Evolutionary conservation across 2,113 vertebrate genomes (phyloP).

Genomic region (Ceuthmochares aereus): DNA sequence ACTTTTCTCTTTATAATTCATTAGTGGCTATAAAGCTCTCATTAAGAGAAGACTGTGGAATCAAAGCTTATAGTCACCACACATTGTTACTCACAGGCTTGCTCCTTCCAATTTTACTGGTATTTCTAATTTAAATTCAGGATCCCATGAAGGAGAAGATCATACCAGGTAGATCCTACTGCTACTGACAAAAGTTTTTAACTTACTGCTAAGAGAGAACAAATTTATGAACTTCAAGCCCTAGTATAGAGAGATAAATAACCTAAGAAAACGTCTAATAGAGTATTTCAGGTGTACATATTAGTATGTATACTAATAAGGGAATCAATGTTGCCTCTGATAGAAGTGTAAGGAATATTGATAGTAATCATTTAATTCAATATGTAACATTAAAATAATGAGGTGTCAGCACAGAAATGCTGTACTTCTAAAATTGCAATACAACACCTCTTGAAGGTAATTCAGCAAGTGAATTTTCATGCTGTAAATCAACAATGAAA

Average conservation of each 20-base stretch:
- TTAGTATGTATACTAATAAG: background rate
- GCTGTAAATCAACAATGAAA: background rate
- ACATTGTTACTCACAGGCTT: background rate
- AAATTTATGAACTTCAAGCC: background rate
- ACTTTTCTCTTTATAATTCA: background rate
- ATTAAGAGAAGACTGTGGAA: background rate
- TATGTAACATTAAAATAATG: background rate
- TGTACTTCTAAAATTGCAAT: background rate
- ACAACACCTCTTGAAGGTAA: background rate
- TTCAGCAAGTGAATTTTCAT: background rate
- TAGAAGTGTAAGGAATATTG: background rate
- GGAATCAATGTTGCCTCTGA: background rate
- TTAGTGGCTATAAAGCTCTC: background rate
- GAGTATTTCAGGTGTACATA: background rate
- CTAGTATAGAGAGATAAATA: background rate
- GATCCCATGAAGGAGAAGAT: background rate
- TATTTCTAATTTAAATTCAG: background rate
- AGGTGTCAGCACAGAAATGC: background rate
- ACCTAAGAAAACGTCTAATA: background rate
- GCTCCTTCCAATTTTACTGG: background rate
- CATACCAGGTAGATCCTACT: background rate
- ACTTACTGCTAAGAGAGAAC: background rate
- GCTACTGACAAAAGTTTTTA: background rate
- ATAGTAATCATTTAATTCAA: background rate
- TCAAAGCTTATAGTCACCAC: background rate